Percentiles rank a stretch among this genome's conserved stretches.
phyloP scores from a whole-genome alignment of 2,888 invertebrate genomes.

The Taenaris catops region DNA sequence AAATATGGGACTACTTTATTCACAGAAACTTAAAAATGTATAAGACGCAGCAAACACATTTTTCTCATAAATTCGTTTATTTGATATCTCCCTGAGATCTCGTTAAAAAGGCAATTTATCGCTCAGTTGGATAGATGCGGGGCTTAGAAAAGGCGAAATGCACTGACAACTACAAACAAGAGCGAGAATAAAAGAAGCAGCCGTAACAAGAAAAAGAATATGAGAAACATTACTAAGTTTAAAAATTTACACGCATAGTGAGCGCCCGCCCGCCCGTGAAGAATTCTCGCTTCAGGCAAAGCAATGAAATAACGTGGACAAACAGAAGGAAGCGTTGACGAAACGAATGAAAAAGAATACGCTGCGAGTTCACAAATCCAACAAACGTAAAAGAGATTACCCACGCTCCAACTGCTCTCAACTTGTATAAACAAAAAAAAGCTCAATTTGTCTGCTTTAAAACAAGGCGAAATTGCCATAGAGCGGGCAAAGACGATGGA shows the following conservation, averaged over 20 bases:
- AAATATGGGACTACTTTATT: too few relatives aligned
- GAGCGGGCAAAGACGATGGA: constrained; percentile 57
- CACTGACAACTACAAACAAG: constrained; percentile 41
- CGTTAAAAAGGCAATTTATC: constrained; percentile 18
- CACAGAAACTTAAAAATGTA: too few relatives aligned
- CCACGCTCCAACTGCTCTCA: constrained; percentile 70
- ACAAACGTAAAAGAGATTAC: constrained; percentile 77
- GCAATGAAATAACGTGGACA: constrained; percentile 51
- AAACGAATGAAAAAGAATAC: constrained; percentile 63
- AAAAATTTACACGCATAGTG: constrained; percentile 68
- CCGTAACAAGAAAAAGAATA: constrained; percentile 35
- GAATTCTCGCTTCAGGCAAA: constrained; percentile 35
- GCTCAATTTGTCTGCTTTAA: constrained; percentile 66
- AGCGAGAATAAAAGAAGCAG: constrained; percentile 42
- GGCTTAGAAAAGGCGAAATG: constrained; percentile 24
- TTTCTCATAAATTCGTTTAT: constrained; percentile 6
- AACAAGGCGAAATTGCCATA: constrained; percentile 68
- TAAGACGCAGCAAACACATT: too few relatives aligned
- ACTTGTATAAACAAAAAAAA: constrained; percentile 77
- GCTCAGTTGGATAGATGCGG: constrained; percentile 19
- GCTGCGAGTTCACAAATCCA: constrained; percentile 55
- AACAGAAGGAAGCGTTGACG: constrained; percentile 60
- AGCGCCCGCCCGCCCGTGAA: constrained; percentile 52
- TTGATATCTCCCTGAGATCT: constrained; percentile 11
- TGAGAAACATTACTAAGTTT: constrained; percentile 49